phyloP scores from a whole-genome alignment of 2,888 invertebrate species.

The Zygothrica quintamaculata region DNA sequence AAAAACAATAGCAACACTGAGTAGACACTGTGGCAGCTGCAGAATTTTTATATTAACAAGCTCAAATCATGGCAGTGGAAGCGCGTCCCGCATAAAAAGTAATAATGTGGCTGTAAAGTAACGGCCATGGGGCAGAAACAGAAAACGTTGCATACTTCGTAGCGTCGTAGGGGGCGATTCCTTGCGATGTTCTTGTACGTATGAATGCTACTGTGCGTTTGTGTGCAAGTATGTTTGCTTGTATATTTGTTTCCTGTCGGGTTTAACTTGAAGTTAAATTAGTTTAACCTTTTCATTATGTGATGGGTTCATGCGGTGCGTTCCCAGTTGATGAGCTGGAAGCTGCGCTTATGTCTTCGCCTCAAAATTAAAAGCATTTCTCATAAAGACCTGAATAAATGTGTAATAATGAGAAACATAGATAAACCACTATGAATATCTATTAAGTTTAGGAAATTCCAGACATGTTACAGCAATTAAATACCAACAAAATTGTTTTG shows the following conservation, averaged over 20 bases:
- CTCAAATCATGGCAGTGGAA: constrained; percentile 56
- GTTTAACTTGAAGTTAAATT: constrained; percentile 58
- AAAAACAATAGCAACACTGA: constrained; percentile 1
- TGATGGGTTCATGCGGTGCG: too few species aligned
- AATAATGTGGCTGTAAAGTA: constrained; percentile 67
- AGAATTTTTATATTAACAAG: constrained; percentile 74
- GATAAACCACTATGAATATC: too few species aligned
- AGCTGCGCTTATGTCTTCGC: neutral
- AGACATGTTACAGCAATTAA: too few species aligned
- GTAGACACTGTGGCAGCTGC: constrained; percentile 28
- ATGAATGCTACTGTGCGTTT: neutral
- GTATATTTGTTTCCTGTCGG: constrained; percentile 15
- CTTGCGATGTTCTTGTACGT: neutral
- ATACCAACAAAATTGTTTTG: too few species aligned
- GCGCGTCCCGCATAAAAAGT: constrained; percentile 55
- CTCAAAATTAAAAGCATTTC: neutral
- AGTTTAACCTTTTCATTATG: constrained; percentile 39
- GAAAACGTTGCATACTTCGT: constrained; percentile 48
- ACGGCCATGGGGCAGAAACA: constrained; percentile 51
- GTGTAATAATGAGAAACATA: neutral
- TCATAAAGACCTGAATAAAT: neutral
- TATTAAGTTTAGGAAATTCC: too few species aligned
- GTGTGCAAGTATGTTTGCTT: constrained; percentile 12
- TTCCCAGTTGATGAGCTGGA: too few species aligned
- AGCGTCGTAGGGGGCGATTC: constrained; percentile 14